These are phyloP conservation scores for Phrynocephalus forsythii DNA, from an alignment of 2,797 vertebrate species.

Conservation along the genomic window DNA sequence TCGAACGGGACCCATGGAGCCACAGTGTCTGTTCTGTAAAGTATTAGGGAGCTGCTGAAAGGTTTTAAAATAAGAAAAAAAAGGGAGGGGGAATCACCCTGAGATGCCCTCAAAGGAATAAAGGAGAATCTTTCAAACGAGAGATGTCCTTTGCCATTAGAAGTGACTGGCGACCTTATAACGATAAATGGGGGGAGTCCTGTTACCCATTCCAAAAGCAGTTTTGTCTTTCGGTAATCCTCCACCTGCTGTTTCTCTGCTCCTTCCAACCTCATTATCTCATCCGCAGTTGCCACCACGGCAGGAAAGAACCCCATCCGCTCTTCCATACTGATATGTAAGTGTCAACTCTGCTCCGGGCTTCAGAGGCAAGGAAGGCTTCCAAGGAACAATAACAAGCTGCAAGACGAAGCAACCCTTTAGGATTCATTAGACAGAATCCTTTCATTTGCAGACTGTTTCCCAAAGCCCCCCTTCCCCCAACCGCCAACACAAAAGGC, in stretches of 20 bases:
- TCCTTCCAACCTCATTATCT: background rate
- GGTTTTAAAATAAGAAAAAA: background rate
- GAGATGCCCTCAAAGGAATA: background rate
- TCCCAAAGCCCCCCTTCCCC: background rate
- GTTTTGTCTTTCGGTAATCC: background rate
- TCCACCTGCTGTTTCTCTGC: background rate
- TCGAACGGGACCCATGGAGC: conserved; percentile 12
- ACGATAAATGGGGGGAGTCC: background rate
- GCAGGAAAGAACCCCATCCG: background rate
- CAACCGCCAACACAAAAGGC: background rate
- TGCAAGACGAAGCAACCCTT: background rate
- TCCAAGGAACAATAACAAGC: background rate
- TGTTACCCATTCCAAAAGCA: background rate
- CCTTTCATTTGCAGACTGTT: background rate
- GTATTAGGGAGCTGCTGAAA: background rate
- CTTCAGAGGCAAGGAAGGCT: background rate
- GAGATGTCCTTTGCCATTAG: conserved; percentile 2
- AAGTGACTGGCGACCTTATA: background rate
- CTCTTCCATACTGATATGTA: background rate
- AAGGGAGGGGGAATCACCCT: background rate
- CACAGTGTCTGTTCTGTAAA: conserved; percentile 7
- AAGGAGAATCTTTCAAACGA: background rate
- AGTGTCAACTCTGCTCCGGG: background rate
- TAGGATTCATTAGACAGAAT: conserved; percentile 3
- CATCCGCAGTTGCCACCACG: accelerated